Evolutionary conservation across 2,888 invertebrate genomes (phyloP).

Genomic region (Cataglyphis livida): DNA sequence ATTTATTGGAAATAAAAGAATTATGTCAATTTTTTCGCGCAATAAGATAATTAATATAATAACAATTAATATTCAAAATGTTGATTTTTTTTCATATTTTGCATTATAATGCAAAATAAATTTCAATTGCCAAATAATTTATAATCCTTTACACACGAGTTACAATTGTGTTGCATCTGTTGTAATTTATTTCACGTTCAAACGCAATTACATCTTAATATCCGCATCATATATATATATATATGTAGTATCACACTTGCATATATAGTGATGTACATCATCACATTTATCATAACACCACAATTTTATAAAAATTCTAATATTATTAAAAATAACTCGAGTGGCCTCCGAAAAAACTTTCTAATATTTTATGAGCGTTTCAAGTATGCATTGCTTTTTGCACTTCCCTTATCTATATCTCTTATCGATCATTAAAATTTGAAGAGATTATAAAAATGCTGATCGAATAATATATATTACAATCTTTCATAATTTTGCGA

Average conservation of each 20-base stretch:
- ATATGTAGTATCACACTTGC: not conserved
- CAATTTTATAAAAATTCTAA: constrained; percentile 18
- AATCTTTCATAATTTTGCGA: not conserved
- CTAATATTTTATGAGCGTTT: not conserved
- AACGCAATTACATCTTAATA: constrained; percentile 6
- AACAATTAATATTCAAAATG: not conserved
- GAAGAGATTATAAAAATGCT: not conserved
- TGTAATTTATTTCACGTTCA: not conserved
- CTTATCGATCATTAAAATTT: not conserved
- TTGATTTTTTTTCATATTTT: not conserved
- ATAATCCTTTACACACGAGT: not conserved
- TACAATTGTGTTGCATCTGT: not conserved
- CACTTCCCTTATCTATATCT: not conserved
- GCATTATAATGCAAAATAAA: not conserved
- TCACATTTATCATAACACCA: not conserved
- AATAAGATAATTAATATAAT: not conserved
- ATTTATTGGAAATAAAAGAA: constrained; percentile 5
- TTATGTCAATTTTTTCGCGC: not conserved
- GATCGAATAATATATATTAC: not conserved
- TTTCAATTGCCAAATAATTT: not conserved
- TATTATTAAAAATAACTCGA: constrained; percentile 42
- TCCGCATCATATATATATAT: not conserved
- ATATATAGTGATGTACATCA: not conserved
- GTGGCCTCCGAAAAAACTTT: constrained; percentile 22
- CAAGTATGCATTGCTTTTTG: not conserved